Evolutionary conservation across 2,113 vertebrate genomes (phyloP), one percentile per base, ranked within the genome.

Genomic region (Tetrao urogallus): DNA sequence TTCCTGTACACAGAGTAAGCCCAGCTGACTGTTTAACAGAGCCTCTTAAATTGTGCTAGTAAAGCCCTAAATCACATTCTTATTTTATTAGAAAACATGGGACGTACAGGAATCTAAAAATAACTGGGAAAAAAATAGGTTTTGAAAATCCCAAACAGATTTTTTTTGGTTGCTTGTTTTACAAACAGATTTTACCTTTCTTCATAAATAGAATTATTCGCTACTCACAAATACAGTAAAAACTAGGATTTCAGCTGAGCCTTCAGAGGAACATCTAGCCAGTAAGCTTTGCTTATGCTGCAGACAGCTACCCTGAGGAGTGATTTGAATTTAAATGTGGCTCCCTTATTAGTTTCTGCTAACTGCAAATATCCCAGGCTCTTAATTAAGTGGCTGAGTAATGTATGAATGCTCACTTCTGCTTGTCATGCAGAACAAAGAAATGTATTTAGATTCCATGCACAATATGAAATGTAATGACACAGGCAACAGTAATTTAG

Each of bases 281-380:
- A 97, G 97, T 98, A 97, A 98, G 98, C 97, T 97, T 98, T 98
- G 98, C 97, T 98, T 98, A 98, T 98, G 97, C 94, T 98, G 98
- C 97, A 98, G 97, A 97, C 97, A 98, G 97, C 97, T 97, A 98
- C 98, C 97, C 98, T 92, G 97, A 98, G 98, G 98, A 98, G 98
- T 98, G 98, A 98, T 98, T 98, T 97, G 98, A 98, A 98, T 98
- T 98, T 98, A 98, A 98, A 98, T 98, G 98, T 90, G 97, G 97
- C 97, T 98, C 97, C 95, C 97, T 98, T 98, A 98, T 98, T 98
- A 98, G 98, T 98, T 98, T 98, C 97, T 98, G 97, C 97, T 98
- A 98, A 98, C 98, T 98, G 97, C 98, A 98, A 98, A 98, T 98
- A 98, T 98, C 97, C 97, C 94, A 97, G 97, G 96, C 98, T 98